Base-by-base conservation (phyloP, 2,888 invertebrate species). In the Drosophila mimica region DNA sequence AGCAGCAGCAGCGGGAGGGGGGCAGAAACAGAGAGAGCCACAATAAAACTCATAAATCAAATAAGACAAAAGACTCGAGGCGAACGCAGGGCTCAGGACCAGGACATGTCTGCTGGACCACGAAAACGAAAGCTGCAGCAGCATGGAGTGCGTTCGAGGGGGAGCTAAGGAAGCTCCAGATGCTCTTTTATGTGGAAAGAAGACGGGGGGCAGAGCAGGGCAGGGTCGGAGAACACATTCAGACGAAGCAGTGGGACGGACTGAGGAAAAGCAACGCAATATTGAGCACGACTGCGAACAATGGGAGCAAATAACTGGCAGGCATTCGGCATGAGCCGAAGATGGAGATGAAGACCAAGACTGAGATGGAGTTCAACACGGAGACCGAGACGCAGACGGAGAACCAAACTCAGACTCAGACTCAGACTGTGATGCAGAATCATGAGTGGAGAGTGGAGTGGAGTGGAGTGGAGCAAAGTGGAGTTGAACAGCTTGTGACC, bases 31-130 rank as follows among this genome's bases (percentile, higher is more conserved):
- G 66, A 67, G 61, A 74, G 81, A 69, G 74, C 74, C 84, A 89
- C 91, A 91, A 91, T 91, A 91, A 91, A 91, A 91, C 89, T 89
- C 91, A 91, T 91, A 91, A 91, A 91, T 91, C 91, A 91, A 91
- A 91, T 89, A 76, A 89, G 91, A 91, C 91, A 91, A 88, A 88
- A 88, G 84, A 89, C 88, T 86, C 75, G 87, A 74, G 87, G 87
- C 86, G 78, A 89, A 89, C 88, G 81, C 89, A 89, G 78, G 74
- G 84, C 54, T 28, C 36, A 56, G 28, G 56, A 49, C 53, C 61
- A 58, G 66, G 70, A 81, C 72, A 70, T 59, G 61, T 60, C 49
- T 73, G 56, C 48, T 57, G 62, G 68, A 69, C 81, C 72, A 76
- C 81, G 69, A 79, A 72, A 81, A 74, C 77, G 71, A 78, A 74